Base-by-base conservation (phyloP, 2,797 vertebrate genomes). In the Adrianichthys oophorus region DNA sequence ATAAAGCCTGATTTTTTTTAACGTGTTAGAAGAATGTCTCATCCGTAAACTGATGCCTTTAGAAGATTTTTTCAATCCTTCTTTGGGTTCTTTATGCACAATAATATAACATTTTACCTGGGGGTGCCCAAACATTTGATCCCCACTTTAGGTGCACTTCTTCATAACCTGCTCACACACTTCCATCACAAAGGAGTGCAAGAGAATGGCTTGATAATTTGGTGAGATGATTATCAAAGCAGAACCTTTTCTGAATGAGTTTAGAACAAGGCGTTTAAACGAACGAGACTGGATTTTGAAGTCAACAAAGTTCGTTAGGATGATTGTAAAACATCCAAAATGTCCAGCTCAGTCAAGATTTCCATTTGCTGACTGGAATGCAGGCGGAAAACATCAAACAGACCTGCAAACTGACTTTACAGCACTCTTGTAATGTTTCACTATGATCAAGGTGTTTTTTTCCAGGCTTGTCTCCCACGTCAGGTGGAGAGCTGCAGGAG, bases 81-180 rank as follows among this genome's bases (percentile, higher is more conserved):
- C 19, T 21, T 21, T 21, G 19, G 2, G 19, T 21, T 21, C 19
- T 21, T 21, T 21, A 21, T 0, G 19, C 19, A 21, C 19, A 21
- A 21, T 21, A 21, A 21, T 21, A 21, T 21, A 21, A 21, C 19
- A 21, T 21, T 21, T 21, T 21, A 21, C 19, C 19, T 21, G 19
- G 19, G 19, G 19, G 19, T 21, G 19, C 19, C 19, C 19, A 21
- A 21, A 21, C 19, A 2, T 21, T 21, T 3, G 19, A 21, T 21
- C 19, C 19, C 2, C 19, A 21, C 19, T 21, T 21, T 21, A 87
- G 80, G 87, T 81, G 68, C 68, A 79, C 72, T 86, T 81, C 80
- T 89, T 80, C 80, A 83, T 83, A 83, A 79, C 71, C 80, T 58
- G 59, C 75, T 74, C 75, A 65, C 74, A 84, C 79, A 86, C 78